These are phyloP conservation scores for Jordanella pulchra DNA, from an alignment of 2,797 vertebrate species.

Conservation along the genomic window DNA sequence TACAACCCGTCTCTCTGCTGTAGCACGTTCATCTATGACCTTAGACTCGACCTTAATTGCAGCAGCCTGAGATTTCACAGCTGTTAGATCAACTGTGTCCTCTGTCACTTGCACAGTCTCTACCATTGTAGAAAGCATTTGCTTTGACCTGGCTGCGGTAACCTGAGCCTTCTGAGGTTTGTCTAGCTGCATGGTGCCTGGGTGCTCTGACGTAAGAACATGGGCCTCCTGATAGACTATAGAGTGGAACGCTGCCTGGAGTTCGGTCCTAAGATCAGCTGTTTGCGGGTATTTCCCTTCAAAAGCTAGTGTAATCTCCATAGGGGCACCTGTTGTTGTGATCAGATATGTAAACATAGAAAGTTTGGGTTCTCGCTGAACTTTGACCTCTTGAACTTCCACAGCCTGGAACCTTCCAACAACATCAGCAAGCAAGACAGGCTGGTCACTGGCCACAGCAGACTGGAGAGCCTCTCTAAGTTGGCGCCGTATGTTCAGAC, in stretches of 20 bases:
- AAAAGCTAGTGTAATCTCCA: conserved; percentile 86
- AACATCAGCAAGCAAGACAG: conserved; percentile 84
- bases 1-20: conserved; percentile 59
- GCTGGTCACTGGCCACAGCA: conserved; percentile 83
- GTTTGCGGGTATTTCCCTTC: conserved; percentile 84
- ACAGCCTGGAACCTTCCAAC: conserved; percentile 78
- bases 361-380: conserved; percentile 80
- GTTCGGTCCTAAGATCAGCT: conserved; percentile 83
- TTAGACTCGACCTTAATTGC: conserved; percentile 71
- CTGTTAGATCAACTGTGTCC: conserved; percentile 60
- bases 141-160: conserved; percentile 62
- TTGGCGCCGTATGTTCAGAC: conserved; percentile 80
- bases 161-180: conserved; percentile 75
- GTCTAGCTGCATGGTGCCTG: conserved; percentile 70
- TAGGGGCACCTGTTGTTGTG: conserved; percentile 76
- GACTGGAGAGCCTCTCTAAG: conserved; percentile 83
- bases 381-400: conserved; percentile 82
- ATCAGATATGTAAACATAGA: conserved; percentile 85
- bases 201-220: conserved; percentile 82
- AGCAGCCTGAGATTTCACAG: conserved; percentile 69
- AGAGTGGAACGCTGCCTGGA: conserved; percentile 85
- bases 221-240: conserved; percentile 85
- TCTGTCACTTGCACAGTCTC: conserved; percentile 74
- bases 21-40: conserved; percentile 52
- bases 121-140: conserved; percentile 72